These are phyloP conservation scores for Aplodontia rufa DNA, from an alignment of 2,113 vertebrate genomes.

Conservation along the genomic window DNA sequence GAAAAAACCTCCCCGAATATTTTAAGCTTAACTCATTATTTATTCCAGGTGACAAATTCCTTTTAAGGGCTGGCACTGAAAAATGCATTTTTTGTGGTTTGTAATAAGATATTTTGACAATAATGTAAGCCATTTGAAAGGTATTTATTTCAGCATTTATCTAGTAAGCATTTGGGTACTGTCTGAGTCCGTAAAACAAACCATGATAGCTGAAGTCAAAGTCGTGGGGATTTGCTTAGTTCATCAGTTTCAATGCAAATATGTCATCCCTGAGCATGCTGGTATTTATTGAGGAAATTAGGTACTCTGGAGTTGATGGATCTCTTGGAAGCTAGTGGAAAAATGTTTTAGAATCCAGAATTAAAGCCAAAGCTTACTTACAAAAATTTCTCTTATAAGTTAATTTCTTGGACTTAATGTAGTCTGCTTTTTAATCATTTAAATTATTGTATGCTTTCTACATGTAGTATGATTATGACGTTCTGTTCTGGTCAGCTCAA, in stretches of 20 bases:
- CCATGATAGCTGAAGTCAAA: background rate
- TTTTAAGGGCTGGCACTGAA: background rate
- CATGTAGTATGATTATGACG: background rate
- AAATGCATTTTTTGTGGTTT: background rate
- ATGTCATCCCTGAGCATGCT: background rate
- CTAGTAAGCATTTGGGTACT: background rate
- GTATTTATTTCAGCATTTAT: slow-evolving; percentile 3
- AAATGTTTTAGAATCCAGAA: slow-evolving; percentile 2
- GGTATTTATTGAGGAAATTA: slow-evolving; percentile 13
- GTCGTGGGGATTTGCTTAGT: background rate
- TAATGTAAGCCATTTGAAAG: background rate
- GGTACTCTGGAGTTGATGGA: slow-evolving; percentile 13
- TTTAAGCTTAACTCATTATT: slow-evolving; percentile 26
- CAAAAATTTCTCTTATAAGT: slow-evolving; percentile 68
- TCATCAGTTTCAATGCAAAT: background rate
- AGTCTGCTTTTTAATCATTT: background rate
- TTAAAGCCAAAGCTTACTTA: slow-evolving; percentile 54
- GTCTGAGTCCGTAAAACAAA: background rate
- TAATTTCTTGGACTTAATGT: slow-evolving; percentile 77
- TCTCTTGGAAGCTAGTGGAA: slow-evolving; percentile 17
- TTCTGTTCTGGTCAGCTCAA: slow-evolving; percentile 1
- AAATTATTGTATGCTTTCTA: slow-evolving; percentile 59
- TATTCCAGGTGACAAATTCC: slow-evolving; percentile 2
- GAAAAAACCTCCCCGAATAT: background rate
- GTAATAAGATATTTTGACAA: background rate